These are phyloP conservation scores for Callorhinus ursinus DNA, from an alignment of 2,113 vertebrate species.

Conservation along the genomic window DNA sequence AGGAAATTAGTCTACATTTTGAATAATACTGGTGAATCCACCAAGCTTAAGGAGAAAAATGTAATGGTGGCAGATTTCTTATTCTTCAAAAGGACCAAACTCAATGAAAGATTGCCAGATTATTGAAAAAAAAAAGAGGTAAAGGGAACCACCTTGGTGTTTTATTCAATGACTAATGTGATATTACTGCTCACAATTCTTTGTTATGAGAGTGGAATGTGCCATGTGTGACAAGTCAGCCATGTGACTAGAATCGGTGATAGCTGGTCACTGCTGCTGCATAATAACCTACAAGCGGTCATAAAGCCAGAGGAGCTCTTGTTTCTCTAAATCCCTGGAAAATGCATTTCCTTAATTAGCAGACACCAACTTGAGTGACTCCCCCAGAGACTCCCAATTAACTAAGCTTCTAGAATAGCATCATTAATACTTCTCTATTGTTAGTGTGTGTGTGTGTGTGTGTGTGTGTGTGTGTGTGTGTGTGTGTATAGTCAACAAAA, in stretches of 20 bases:
- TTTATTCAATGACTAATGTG: neutral
- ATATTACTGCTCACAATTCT: neutral
- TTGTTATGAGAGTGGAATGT: neutral
- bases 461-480: neutral
- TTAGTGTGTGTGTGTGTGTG: neutral
- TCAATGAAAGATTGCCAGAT: neutral
- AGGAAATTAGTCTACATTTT: neutral
- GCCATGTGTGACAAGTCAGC: neutral
- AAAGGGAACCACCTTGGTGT: neutral
- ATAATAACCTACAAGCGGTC: neutral
- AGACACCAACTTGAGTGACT: conserved; percentile 63
- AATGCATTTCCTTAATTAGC: conserved; percentile 69
- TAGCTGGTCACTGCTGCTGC: neutral
- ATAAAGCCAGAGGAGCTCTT: neutral
- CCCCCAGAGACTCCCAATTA: conserved; percentile 77
- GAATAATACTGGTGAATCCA: neutral
- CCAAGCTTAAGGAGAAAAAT: neutral
- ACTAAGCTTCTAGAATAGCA: conserved; percentile 52
- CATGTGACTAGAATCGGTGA: neutral
- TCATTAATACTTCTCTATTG: conserved; percentile 55
- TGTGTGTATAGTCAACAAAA: neutral
- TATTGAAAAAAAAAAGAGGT: neutral
- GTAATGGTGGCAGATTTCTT: neutral
- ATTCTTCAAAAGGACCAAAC: neutral
- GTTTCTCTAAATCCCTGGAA: conserved; percentile 55